These are phyloP conservation scores for Thumatha senex DNA, from an alignment of 2,888 invertebrate species.

Conservation along the genomic window DNA sequence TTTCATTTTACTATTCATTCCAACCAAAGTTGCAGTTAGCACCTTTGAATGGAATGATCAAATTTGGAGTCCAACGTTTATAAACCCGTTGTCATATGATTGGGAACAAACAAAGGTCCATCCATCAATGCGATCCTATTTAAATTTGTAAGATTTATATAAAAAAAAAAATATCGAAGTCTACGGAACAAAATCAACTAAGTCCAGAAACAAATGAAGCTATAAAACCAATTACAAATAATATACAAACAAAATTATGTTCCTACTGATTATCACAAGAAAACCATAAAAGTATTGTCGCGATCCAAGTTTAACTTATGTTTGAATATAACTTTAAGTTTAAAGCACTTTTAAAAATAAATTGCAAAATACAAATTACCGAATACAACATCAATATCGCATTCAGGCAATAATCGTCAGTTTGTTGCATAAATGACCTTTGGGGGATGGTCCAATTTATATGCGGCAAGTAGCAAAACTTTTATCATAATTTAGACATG, in stretches of 20 bases:
- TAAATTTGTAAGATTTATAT: too few relatives aligned
- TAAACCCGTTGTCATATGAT: too few relatives aligned
- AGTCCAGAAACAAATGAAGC: constrained; percentile 20
- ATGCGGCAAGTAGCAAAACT: constrained; percentile 10
- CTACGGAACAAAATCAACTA: neutral
- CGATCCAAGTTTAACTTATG: constrained; percentile 31
- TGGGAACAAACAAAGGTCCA: too few relatives aligned
- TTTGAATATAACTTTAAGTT: constrained; percentile 43
- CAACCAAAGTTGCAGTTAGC: too few relatives aligned
- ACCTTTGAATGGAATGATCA: too few relatives aligned
- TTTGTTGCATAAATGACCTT: constrained; percentile 70
- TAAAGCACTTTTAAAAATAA: constrained; percentile 51
- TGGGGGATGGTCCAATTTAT: constrained; percentile 32
- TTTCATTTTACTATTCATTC: too few relatives aligned
- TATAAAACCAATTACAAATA: constrained; percentile 31
- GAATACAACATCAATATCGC: constrained; percentile 70
- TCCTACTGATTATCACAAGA: constrained; percentile 21
- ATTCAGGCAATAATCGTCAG: constrained; percentile 75
- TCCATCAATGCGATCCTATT: too few relatives aligned
- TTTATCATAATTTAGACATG: neutral
- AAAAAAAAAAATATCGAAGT: too few relatives aligned
- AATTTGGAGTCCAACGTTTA: too few relatives aligned
- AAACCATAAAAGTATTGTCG: constrained; percentile 29
- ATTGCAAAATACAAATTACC: constrained; percentile 73
- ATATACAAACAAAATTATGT: too few relatives aligned